These are phyloP conservation scores for Trachelipus rathkii DNA, from an alignment of 1,140 invertebrate genomes.

Conservation along the genomic window DNA sequence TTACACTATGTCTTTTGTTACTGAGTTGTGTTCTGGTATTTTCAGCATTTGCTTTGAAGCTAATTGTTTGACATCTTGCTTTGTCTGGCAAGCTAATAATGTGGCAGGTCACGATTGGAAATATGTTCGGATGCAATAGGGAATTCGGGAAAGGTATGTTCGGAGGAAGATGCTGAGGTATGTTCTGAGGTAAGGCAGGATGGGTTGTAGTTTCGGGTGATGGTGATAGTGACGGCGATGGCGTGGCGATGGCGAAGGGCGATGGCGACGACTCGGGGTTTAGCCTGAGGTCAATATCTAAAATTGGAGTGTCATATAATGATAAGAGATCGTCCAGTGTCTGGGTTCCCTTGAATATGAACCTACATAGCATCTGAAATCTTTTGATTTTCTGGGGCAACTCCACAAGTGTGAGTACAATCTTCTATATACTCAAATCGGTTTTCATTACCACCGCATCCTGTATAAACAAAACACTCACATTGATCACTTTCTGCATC, in stretches of 20 bases:
- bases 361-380: neutral
- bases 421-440: neutral
- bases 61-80: no score
- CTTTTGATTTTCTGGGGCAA: neutral
- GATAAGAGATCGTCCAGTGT: neutral
- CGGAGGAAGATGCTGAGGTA: neutral
- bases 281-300: neutral
- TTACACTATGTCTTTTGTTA: no score
- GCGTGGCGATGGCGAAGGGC: neutral
- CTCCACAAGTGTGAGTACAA: neutral
- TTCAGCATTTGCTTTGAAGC: no score
- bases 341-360: neutral
- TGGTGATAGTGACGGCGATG: neutral
- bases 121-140: neutral
- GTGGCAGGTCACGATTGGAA: neutral
- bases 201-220: neutral
- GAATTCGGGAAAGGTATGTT: neutral
- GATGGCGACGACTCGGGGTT: neutral
- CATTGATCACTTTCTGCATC: neutral
- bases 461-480: neutral
- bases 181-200: no score
- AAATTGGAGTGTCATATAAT: neutral
- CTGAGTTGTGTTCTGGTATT: no score
- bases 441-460: neutral
- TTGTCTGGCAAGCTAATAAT: neutral